Evolutionary conservation across 2,113 vertebrate species (phyloP).

Genomic region (Ophthalmolycus amberensis): DNA sequence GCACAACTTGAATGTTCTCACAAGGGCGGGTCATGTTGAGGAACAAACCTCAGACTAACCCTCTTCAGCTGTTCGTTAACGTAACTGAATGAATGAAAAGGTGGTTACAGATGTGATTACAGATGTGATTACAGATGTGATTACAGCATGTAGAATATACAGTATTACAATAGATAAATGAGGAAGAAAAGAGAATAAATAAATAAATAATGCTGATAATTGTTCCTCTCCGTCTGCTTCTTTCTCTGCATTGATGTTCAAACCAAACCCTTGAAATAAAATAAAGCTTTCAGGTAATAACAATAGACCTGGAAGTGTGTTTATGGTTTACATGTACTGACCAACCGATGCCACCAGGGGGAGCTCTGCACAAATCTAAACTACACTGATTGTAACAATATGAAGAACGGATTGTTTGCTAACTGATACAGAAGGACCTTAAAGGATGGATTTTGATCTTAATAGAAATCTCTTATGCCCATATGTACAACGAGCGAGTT

Average conservation of each 20-base stretch:
- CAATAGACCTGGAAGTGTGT: not conserved
- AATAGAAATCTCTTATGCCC: not conserved
- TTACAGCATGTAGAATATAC: not conserved
- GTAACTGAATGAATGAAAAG: not conserved
- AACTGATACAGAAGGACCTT: not conserved
- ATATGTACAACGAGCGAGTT: not conserved
- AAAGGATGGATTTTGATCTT: not conserved
- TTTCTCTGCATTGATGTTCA: not conserved
- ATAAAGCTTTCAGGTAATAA: not conserved
- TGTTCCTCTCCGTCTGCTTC: too few relatives aligned
- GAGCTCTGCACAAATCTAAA: not conserved
- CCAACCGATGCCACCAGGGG: conserved; percentile 14
- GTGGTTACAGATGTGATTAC: too few relatives aligned
- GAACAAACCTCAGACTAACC: not conserved
- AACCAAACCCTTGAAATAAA: not conserved
- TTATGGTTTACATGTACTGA: not conserved
- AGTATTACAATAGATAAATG: not conserved
- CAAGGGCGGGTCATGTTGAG: not conserved
- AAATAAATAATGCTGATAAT: not conserved
- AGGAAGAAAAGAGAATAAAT: not conserved
- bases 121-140: not conserved
- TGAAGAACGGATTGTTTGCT: not conserved
- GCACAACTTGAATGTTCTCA: not conserved
- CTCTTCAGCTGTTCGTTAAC: not conserved
- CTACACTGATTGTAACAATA: too few relatives aligned